Conservation (phyloP, 37 sponge, comb jelly and placozoan genomes). For the Hexactinellida sp. region DNA sequence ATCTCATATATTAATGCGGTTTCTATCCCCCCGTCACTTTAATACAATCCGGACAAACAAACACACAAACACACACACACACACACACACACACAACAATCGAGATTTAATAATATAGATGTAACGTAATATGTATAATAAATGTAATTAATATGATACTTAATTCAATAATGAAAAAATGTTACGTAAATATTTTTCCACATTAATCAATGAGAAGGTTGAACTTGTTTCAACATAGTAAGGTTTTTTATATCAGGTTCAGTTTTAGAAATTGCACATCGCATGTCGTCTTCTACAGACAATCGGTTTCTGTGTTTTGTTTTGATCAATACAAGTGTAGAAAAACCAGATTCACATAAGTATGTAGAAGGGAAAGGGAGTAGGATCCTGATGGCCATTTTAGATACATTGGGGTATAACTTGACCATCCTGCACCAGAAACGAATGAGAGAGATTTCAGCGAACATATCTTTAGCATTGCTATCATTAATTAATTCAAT, state of each 20-base stretch:
- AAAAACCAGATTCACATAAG: conserved; percentile 14
- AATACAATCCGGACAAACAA: too few relatives aligned
- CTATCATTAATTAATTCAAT: conserved; percentile 4
- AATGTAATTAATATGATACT: too few relatives aligned
- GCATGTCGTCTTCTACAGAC: conserved; percentile 14
- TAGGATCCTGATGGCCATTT: not conserved
- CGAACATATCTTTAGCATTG: conserved; percentile 8
- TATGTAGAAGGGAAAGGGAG: conserved; percentile 12
- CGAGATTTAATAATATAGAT: too few relatives aligned
- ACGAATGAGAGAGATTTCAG: not conserved
- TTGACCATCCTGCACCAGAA: conserved; percentile 9
- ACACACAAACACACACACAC: too few relatives aligned
- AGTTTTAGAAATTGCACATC: conserved; percentile 6
- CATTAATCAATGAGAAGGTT: not conserved
- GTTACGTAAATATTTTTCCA: too few relatives aligned
- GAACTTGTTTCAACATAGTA: not conserved
- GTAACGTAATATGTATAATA: too few relatives aligned
- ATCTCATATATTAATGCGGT: too few relatives aligned
- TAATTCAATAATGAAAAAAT: too few relatives aligned
- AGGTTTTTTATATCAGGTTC: not conserved
- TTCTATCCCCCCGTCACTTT: too few relatives aligned
- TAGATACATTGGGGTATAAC: conserved; percentile 3
- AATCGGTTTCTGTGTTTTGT: conserved; percentile 1
- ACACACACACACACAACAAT: too few relatives aligned
- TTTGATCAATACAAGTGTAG: not conserved